These are phyloP conservation scores for Aradus depressus DNA, from an alignment of 2,888 invertebrate species.

Conservation along the genomic window DNA sequence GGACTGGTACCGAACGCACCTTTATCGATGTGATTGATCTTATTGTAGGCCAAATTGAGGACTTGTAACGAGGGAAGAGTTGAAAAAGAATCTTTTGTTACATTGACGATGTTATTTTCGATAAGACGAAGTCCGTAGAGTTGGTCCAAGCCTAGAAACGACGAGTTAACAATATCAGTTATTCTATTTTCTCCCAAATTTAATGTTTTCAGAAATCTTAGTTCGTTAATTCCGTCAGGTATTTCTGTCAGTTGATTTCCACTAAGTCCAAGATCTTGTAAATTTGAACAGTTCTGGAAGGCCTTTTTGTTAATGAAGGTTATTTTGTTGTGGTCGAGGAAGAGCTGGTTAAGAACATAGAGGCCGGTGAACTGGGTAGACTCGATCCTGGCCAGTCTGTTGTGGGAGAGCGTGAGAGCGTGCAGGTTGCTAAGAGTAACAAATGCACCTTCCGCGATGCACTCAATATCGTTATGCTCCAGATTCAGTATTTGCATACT, in stretches of 20 bases:
- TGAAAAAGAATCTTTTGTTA: slow-evolving; percentile 75
- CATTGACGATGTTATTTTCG: slow-evolving; percentile 77
- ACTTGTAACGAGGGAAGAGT: slow-evolving; percentile 73
- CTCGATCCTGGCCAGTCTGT: slow-evolving; percentile 67
- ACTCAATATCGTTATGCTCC: slow-evolving; percentile 75
- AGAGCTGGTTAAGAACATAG: slow-evolving; percentile 70
- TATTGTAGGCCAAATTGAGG: slow-evolving; percentile 79
- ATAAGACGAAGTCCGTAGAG: slow-evolving; percentile 77
- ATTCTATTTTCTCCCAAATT: slow-evolving; percentile 89
- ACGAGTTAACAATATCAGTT: slow-evolving; percentile 65
- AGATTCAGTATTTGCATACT: slow-evolving; percentile 76
- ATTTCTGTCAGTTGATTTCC: slow-evolving; percentile 71
- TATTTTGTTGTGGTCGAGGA: slow-evolving; percentile 73
- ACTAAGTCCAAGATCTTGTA: slow-evolving; percentile 79
- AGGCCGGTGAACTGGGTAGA: slow-evolving; percentile 72
- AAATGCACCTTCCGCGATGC: slow-evolving; percentile 78
- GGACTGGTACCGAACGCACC: slow-evolving; percentile 71
- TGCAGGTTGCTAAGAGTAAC: slow-evolving; percentile 77
- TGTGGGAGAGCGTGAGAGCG: slow-evolving; percentile 78
- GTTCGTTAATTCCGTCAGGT: slow-evolving; percentile 69
- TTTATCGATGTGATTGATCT: slow-evolving; percentile 71
- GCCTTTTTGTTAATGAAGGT: slow-evolving; percentile 65
- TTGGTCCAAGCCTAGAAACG: slow-evolving; percentile 74
- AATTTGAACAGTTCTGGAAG: slow-evolving; percentile 75
- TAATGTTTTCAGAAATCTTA: slow-evolving; percentile 72